Conservation (phyloP, 1,140 invertebrate genomes). For the Drosophila kikkawai region DNA sequence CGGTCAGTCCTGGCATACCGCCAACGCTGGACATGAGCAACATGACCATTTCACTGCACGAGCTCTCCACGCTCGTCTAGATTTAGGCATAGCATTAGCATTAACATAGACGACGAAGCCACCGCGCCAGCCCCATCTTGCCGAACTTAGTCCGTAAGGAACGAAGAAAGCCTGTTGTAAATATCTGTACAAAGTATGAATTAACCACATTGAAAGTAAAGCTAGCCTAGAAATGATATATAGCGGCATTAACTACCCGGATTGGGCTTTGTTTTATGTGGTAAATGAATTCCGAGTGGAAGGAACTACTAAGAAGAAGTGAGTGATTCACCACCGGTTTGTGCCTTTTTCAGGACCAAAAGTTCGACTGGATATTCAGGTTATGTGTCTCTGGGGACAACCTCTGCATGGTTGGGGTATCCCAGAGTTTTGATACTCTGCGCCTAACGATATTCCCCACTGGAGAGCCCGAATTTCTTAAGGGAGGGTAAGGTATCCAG, state of each 20-base stretch:
- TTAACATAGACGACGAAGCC: slow-evolving; percentile 49
- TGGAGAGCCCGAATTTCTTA: too few relatives aligned
- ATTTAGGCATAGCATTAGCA: slow-evolving; percentile 8
- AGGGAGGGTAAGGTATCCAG: too few relatives aligned
- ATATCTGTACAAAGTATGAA: slow-evolving; percentile 68
- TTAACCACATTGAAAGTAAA: slow-evolving; percentile 25
- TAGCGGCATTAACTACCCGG: background rate
- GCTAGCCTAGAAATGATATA: background rate
- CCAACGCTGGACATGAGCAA: slow-evolving; percentile 89
- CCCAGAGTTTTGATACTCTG: too few relatives aligned
- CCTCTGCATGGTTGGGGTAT: too few relatives aligned
- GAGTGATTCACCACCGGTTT: too few relatives aligned
- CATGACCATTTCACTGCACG: slow-evolving; percentile 88
- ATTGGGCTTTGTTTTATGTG: too few relatives aligned
- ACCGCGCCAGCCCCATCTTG: slow-evolving; percentile 52
- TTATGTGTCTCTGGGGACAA: too few relatives aligned
- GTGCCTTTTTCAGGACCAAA: too few relatives aligned
- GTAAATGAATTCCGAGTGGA: too few relatives aligned
- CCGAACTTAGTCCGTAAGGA: slow-evolving; percentile 35
- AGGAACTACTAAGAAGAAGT: too few relatives aligned
- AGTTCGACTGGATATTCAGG: too few relatives aligned
- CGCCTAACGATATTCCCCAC: too few relatives aligned
- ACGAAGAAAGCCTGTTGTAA: slow-evolving; percentile 43
- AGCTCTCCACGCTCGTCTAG: slow-evolving; percentile 89
- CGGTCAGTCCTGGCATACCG: slow-evolving; percentile 88